These are phyloP conservation scores for Xestia c-nigrum DNA, from an alignment of 2,888 invertebrate genomes.

Conservation along the genomic window DNA sequence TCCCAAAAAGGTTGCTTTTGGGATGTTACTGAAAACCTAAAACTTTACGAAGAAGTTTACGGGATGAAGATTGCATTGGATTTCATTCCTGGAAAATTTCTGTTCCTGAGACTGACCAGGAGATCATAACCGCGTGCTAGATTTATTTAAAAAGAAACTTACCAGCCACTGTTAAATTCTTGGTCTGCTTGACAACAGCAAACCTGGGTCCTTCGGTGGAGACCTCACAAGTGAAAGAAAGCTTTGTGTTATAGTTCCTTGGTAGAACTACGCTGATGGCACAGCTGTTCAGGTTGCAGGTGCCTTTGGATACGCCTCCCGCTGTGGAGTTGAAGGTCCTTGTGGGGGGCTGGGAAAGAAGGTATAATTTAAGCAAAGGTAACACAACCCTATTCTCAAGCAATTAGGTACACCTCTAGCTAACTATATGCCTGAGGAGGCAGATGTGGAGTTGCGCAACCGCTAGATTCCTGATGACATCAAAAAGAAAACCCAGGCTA, in stretches of 20 bases:
- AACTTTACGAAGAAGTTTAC: not conserved
- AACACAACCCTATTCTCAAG: not conserved
- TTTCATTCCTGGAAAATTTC: not conserved
- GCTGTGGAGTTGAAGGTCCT: conserved; percentile 84
- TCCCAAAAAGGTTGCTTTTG: not conserved
- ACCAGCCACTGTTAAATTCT: conserved; percentile 87
- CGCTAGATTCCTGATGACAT: not conserved
- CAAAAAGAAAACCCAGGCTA: not conserved
- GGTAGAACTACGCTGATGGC: conserved; percentile 82
- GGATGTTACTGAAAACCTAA: not conserved
- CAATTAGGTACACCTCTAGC: not conserved
- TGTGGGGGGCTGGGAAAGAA: conserved; percentile 78
- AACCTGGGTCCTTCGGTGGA: conserved; percentile 87
- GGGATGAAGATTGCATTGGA: not conserved
- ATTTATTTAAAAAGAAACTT: conserved; percentile 42
- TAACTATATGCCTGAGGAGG: not conserved
- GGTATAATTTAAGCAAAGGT: not conserved
- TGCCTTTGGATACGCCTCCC: conserved; percentile 76
- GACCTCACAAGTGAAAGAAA: conserved; percentile 86
- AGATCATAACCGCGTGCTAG: not conserved
- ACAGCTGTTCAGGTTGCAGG: conserved; percentile 82
- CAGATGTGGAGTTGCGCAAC: not conserved
- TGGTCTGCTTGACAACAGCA: conserved; percentile 86
- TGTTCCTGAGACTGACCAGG: not conserved
- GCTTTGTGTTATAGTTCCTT: conserved; percentile 78